Percentiles rank a stretch among this genome's conserved stretches.
phyloP scores from a whole-genome alignment of 2,888 invertebrate species.

The Cylloceria caligata region DNA sequence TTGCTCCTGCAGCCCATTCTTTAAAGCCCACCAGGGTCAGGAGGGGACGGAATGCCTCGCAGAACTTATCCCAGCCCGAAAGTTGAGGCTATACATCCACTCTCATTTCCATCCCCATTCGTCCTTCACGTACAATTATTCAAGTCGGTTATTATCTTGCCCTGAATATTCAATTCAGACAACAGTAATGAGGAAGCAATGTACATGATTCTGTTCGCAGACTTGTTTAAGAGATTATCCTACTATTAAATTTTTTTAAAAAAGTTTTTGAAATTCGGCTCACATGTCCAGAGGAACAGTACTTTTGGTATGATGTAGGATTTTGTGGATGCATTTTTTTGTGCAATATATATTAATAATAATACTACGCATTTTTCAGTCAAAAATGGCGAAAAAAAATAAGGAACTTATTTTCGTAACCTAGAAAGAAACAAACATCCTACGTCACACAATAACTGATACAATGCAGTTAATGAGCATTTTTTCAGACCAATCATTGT shows the following conservation, averaged over 20 bases:
- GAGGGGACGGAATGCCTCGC: conserved; percentile 13
- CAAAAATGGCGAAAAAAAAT: no score
- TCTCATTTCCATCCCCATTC: conserved; percentile 21
- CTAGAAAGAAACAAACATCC: no score
- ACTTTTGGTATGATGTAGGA: no score
- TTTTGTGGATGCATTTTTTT: no score
- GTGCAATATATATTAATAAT: no score
- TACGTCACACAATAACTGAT: no score
- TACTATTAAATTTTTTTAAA: background rate
- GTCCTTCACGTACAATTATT: background rate
- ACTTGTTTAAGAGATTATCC: background rate
- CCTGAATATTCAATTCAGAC: background rate
- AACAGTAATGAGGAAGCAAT: background rate
- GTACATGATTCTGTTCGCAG: background rate
- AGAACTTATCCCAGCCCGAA: conserved; percentile 36
- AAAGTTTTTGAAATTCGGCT: no score
- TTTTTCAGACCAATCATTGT: no score
- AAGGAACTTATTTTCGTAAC: no score
- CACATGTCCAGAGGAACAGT: no score
- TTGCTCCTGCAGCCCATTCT: conserved; percentile 17
- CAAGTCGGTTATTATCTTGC: background rate
- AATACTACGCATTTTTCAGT: no score
- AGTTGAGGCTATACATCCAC: conserved; percentile 28
- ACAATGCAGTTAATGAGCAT: no score
- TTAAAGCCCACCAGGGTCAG: conserved; percentile 8